A percentile compares a stretch with the other conserved stretches of the same genome.
Conservation (phyloP, 2,113 vertebrate genomes). For the Coreoperca whiteheadi region DNA sequence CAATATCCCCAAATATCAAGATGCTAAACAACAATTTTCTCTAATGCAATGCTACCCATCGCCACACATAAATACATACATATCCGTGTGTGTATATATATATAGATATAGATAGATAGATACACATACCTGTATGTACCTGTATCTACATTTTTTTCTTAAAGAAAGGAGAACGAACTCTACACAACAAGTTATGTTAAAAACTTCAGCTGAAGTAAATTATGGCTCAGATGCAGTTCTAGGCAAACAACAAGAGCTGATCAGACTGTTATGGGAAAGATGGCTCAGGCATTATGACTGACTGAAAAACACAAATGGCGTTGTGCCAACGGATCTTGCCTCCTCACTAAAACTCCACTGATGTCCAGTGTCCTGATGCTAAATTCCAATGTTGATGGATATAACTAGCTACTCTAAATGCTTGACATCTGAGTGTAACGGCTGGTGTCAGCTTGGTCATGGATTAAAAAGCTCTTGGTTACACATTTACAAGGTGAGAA, state of each 20-base stretch:
- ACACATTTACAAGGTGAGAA: constrained; percentile 58
- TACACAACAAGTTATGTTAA: constrained; percentile 75
- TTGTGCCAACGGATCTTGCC: constrained; percentile 2
- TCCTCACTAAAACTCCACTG: background rate
- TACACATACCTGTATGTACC: constrained; percentile 51
- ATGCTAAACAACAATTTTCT: constrained; percentile 76
- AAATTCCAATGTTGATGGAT: constrained; percentile 7
- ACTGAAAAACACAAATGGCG: constrained; percentile 22
- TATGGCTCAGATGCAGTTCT: constrained; percentile 87
- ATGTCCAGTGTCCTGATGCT: constrained; percentile 12
- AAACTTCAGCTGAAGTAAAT: constrained; percentile 75
- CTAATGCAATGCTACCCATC: constrained; percentile 82
- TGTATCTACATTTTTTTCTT: constrained; percentile 61
- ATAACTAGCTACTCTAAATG: constrained; percentile 18
- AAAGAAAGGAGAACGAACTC: constrained; percentile 80
- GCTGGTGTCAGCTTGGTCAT: constrained; percentile 73
- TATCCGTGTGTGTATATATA: too few relatives aligned
- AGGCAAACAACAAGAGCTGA: constrained; percentile 76
- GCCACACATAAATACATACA: too few relatives aligned
- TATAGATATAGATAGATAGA: constrained; percentile 68
- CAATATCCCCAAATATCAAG: constrained; percentile 62
- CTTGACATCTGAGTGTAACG: constrained; percentile 59
- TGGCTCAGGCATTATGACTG: constrained; percentile 34
- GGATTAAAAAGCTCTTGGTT: constrained; percentile 62
- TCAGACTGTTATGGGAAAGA: constrained; percentile 23